phyloP scores from a whole-genome alignment of 2,113 vertebrate species.

The Corythaeola cristata region DNA sequence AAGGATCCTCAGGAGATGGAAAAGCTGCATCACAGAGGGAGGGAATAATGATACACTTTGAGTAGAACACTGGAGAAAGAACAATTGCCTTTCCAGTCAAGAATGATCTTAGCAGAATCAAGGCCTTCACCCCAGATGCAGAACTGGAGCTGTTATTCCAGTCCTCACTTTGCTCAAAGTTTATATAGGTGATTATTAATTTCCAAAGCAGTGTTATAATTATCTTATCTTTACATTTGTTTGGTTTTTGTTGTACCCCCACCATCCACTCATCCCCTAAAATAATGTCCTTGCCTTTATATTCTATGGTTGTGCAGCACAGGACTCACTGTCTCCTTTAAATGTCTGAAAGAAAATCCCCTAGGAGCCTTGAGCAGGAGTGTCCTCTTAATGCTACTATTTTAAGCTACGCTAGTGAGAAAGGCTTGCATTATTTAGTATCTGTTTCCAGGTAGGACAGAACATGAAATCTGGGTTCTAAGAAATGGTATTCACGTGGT shows the following conservation, averaged over 20 bases:
- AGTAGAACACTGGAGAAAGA: not conserved
- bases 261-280: fast-evolving
- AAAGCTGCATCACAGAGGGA: not conserved
- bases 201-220: not conserved
- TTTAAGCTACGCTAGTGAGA: not conserved
- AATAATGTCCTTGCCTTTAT: not conserved
- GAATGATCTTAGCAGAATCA: not conserved
- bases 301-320: not conserved
- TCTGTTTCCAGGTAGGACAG: not conserved
- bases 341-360: not conserved
- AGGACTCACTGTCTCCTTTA: not conserved
- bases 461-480: not conserved
- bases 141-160: not conserved
- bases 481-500: not conserved
- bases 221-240: not conserved
- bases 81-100: not conserved
- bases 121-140: not conserved
- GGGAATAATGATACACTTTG: not conserved
- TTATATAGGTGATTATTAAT: not conserved
- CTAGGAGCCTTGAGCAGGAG: not conserved
- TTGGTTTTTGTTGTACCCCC: not conserved
- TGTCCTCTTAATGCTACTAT: not conserved
- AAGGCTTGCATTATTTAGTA: not conserved
- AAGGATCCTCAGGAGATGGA: not conserved
- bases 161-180: not conserved